These are phyloP conservation scores for Hedychridium roseum DNA, from an alignment of 2,888 invertebrate species.

Conservation along the genomic window DNA sequence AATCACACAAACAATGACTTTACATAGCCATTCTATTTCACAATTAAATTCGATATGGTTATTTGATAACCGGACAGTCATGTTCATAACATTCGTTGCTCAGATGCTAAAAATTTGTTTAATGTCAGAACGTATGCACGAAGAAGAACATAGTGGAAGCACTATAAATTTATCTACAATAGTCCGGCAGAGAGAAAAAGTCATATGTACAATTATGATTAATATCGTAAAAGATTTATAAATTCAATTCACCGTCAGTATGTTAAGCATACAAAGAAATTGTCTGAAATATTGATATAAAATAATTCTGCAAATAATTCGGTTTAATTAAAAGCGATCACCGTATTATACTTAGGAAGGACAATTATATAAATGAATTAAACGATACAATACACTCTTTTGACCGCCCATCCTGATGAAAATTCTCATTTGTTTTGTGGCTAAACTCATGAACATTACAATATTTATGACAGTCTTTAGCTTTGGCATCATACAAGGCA, in stretches of 20 bases:
- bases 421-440: too few species aligned
- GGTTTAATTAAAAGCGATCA: constrained; percentile 3
- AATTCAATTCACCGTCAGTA: too few species aligned
- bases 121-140: neutral
- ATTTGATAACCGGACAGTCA: neutral
- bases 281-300: constrained; percentile 13
- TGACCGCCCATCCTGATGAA: too few species aligned
- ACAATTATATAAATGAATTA: constrained; percentile 9
- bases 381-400: constrained; percentile 20
- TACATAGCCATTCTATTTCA: neutral
- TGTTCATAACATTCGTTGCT: neutral
- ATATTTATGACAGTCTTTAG: constrained; percentile 27
- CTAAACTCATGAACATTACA: constrained; percentile 26
- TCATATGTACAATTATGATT: too few species aligned
- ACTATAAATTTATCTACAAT: constrained; percentile 2
- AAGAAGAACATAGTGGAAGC: neutral
- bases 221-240: too few species aligned
- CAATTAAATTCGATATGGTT: neutral
- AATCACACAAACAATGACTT: constrained; percentile 12
- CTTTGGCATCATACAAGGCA: constrained; percentile 14
- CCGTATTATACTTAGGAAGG: constrained; percentile 3
- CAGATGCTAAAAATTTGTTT: neutral
- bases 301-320: constrained; percentile 14
- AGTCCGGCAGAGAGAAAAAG: too few species aligned
- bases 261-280: too few species aligned